Evolutionary conservation across 2,113 vertebrate species (phyloP), one percentile per base, ranked within the genome.

Genomic region (Mormoops blainvillei): DNA sequence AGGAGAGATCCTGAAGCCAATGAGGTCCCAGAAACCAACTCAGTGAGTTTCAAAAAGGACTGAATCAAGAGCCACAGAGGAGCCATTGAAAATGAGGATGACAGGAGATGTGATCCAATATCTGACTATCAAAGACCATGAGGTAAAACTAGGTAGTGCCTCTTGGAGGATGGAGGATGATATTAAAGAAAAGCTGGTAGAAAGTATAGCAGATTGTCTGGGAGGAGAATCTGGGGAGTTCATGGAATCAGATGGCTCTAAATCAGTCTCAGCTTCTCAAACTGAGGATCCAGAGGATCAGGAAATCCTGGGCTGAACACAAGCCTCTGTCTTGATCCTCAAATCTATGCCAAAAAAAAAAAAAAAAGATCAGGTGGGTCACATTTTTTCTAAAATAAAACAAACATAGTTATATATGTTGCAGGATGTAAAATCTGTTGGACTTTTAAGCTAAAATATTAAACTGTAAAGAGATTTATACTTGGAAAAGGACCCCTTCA

Each of bases 351-450:
- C n/a, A n/a, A n/a, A n/a, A 61, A 61, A 61, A 61, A 33, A 94
- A 85, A 45, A 94, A 87, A 36, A 63, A 20, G 58, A 73, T 63
- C 10, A 13, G 26, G 70, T 26, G 38, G 8, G 1, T 43, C n/a
- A 63, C 15, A 63, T 77, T 70, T 77, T 83, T 88, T 91, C 68
- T 80, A 58, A 50, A 87, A 93, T 68, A 95, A 90, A 87, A 83
- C 58, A 81, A 38, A 54, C 50, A 70, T 24, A 58, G 14, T 33
- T 88, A 22, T 50, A 84, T 89, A 14, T 68, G 63, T 33, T n/a
- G 4, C 61, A 67, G 54, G 33, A 65, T 93, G 70, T 4, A 87
- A 82, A 91, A 78, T 14, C 14, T 58, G 8, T 43, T 61, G 22
- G 26, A 7, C 5, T 70, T 76, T 70, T 78, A 93, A 95, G 43